Conservation (phyloP, 2,113 vertebrate genomes). For the Zosterops lateralis region DNA sequence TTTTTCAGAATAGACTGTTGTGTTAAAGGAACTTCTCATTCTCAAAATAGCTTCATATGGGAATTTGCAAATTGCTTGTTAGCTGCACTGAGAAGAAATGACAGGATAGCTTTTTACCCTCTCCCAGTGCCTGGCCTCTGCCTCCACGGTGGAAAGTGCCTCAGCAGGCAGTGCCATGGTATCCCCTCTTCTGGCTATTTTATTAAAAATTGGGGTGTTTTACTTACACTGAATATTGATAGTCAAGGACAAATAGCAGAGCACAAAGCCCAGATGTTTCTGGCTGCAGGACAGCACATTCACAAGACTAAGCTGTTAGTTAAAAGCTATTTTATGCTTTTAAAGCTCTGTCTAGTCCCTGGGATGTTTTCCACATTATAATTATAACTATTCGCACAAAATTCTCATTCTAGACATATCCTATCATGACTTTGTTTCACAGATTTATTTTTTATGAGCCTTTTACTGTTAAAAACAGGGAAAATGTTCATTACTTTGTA, state of each 20-base stretch:
- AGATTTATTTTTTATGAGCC: background rate
- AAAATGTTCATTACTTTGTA: background rate
- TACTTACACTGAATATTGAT: rapidly evolving
- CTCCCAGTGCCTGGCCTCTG: background rate
- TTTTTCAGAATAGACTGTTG: background rate
- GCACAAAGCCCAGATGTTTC: background rate
- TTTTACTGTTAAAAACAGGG: background rate
- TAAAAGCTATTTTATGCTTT: background rate
- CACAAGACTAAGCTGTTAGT: background rate
- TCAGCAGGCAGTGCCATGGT: rapidly evolving
- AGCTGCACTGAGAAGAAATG: background rate
- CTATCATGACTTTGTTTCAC: background rate
- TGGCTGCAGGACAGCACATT: background rate
- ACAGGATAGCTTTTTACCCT: background rate
- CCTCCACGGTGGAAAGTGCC: background rate
- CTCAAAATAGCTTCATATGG: background rate
- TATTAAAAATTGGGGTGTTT: rapidly evolving
- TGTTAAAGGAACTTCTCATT: background rate
- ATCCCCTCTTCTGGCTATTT: rapidly evolving
- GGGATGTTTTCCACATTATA: background rate
- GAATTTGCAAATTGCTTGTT: background rate
- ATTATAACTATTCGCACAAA: background rate
- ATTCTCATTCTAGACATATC: background rate
- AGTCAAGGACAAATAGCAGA: background rate
- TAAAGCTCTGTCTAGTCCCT: background rate